Evolutionary conservation across 2,797 vertebrate species (phyloP).

Genomic region (Brachyalestes nurse): DNA sequence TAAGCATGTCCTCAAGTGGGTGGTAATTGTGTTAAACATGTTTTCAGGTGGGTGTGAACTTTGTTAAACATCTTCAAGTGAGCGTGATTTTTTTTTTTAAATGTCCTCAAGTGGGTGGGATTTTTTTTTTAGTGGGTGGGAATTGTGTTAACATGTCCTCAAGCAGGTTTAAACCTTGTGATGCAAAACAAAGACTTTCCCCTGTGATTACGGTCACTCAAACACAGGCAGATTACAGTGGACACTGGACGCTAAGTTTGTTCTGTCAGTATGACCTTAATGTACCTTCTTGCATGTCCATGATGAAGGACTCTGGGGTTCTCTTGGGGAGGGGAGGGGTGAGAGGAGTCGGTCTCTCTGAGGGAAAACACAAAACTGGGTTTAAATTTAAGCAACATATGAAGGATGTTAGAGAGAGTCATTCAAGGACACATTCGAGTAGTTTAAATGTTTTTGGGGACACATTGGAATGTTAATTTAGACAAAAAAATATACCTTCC

Average conservation of each 20-base stretch:
- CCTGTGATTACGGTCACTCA: neutral
- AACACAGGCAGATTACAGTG: neutral
- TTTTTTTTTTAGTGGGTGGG: too few relatives aligned
- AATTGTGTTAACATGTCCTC: too few relatives aligned
- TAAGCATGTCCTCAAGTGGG: too few relatives aligned
- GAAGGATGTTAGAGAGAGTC: neutral
- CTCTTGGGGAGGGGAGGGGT: conserved; percentile 80
- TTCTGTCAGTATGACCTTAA: neutral
- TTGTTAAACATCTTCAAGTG: too few relatives aligned
- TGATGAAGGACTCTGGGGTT: conserved; percentile 80
- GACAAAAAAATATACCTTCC: conserved; percentile 16
- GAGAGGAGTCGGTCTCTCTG: neutral
- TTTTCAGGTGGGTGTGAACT: too few relatives aligned
- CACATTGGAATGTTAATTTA: neutral
- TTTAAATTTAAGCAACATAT: neutral
- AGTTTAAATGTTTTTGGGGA: neutral
- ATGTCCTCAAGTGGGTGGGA: too few relatives aligned
- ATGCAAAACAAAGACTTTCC: neutral
- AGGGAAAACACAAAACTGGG: neutral
- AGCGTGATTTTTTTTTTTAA: too few relatives aligned
- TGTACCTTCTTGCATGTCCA: conserved; percentile 74
- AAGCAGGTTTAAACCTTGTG: too few relatives aligned
- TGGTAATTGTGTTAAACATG: too few relatives aligned
- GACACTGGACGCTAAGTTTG: neutral
- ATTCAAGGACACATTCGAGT: neutral